Evolutionary conservation across 2,888 invertebrate species (phyloP).

Genomic region (Nemapogon koenigi): DNA sequence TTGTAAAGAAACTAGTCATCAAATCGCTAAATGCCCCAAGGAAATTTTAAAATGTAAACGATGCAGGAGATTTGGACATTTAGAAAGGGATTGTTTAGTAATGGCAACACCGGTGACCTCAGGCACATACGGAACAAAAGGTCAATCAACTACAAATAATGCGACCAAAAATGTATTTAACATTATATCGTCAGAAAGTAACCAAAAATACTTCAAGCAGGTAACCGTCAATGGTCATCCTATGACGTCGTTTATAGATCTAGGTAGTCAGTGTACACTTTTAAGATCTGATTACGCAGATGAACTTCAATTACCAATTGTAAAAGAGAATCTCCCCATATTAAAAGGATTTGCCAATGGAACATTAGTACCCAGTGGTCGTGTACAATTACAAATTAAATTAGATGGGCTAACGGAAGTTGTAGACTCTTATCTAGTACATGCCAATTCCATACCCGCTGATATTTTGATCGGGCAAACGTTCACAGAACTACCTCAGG

Average conservation of each 20-base stretch:
- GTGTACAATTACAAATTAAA: background rate
- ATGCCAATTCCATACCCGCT: background rate
- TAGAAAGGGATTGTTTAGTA: background rate
- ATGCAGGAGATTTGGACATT: conserved; percentile 7
- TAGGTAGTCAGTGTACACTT: conserved; percentile 2
- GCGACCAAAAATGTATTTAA: background rate
- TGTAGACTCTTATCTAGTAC: background rate
- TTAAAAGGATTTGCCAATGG: conserved; percentile 6
- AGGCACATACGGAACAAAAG: background rate
- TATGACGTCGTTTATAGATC: conserved; percentile 7
- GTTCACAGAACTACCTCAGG: conserved; percentile 1
- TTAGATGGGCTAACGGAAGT: background rate
- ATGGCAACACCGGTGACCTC: background rate
- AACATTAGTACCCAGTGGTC: background rate
- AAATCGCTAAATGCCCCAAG: conserved; percentile 1
- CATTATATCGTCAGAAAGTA: background rate
- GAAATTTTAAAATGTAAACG: conserved; percentile 1
- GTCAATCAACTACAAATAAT: background rate
- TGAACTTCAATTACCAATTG: background rate
- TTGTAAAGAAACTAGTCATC: conserved; percentile 4
- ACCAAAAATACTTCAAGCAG: background rate
- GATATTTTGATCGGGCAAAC: conserved; percentile 4
- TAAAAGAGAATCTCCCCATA: background rate
- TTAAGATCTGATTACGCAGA: background rate
- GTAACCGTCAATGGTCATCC: background rate